phyloP scores from a whole-genome alignment of 2,888 invertebrate genomes.

The Xanthostigma xanthostigma region DNA sequence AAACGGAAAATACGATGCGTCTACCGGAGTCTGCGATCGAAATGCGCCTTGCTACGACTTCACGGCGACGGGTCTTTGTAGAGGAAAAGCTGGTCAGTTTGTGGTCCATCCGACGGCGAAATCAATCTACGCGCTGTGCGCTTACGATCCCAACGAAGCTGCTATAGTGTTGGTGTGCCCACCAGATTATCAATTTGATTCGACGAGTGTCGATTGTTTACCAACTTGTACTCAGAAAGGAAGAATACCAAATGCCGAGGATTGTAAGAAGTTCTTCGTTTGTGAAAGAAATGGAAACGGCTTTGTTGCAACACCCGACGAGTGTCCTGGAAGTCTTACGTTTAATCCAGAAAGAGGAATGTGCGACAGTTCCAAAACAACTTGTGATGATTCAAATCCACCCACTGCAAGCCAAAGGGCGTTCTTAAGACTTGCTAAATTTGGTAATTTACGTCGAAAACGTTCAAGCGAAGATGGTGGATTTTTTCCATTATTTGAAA shows the following conservation, averaged over 20 bases:
- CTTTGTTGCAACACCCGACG: background rate
- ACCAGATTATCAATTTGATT: background rate
- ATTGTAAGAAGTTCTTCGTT: conserved; percentile 1
- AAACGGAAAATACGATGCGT: background rate
- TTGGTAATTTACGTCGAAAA: too few species aligned
- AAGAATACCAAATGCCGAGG: background rate
- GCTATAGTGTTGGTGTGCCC: background rate
- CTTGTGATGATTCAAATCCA: background rate
- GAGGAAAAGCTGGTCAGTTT: background rate
- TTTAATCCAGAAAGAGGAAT: background rate
- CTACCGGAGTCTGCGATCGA: background rate
- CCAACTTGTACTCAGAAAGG: background rate
- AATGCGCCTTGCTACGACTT: background rate
- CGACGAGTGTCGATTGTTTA: background rate
- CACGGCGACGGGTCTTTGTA: background rate
- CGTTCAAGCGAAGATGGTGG: too few species aligned
- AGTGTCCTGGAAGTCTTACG: background rate
- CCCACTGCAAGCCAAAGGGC: too few species aligned
- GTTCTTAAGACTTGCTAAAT: too few species aligned
- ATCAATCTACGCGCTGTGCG: background rate
- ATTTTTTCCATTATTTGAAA: too few species aligned
- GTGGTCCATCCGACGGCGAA: background rate
- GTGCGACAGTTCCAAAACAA: background rate
- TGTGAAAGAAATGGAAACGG: background rate
- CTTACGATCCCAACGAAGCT: background rate